phyloP scores from a whole-genome alignment of 1,140 invertebrate species.

The Vollenhovia emeryi region DNA sequence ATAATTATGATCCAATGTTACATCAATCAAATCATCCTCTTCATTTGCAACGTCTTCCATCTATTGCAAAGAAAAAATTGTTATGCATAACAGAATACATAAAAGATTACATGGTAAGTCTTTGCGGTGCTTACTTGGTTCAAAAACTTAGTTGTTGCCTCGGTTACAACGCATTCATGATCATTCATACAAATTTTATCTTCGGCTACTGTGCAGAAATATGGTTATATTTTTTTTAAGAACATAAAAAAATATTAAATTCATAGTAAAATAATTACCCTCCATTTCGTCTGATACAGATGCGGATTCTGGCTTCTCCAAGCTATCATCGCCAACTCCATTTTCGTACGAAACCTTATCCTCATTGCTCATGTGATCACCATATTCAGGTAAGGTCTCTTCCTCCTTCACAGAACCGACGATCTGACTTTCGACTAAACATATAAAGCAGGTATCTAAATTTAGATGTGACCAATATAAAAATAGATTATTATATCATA shows the following conservation, averaged over 20 bases:
- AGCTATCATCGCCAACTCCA: background rate
- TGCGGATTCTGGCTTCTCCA: background rate
- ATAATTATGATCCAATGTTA: conserved; percentile 72
- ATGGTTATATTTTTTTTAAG: background rate
- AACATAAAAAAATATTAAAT: background rate
- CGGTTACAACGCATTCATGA: conserved; percentile 61
- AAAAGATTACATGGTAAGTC: background rate
- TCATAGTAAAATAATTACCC: conserved; percentile 56
- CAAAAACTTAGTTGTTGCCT: conserved; percentile 13
- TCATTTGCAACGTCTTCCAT: conserved; percentile 64
- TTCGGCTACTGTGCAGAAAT: conserved; percentile 19
- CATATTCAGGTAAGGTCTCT: conserved; percentile 44
- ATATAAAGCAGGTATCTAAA: conserved; percentile 42
- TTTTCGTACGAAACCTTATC: conserved; percentile 48
- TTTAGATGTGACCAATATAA: background rate
- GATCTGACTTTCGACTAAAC: conserved; percentile 56
- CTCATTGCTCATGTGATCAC: conserved; percentile 43
- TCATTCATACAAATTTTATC: conserved; percentile 67
- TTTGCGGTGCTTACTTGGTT: conserved; percentile 54
- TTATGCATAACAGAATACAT: background rate
- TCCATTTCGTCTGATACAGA: conserved; percentile 32
- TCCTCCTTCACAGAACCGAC: conserved; percentile 28
- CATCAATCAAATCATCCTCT: conserved; percentile 66
- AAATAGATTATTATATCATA: background rate
- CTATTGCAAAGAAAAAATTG: conserved; percentile 38